phyloP scores from a whole-genome alignment of 30 jellyfish, hydroid and myxozoan species.

The Aurelia sp. region DNA sequence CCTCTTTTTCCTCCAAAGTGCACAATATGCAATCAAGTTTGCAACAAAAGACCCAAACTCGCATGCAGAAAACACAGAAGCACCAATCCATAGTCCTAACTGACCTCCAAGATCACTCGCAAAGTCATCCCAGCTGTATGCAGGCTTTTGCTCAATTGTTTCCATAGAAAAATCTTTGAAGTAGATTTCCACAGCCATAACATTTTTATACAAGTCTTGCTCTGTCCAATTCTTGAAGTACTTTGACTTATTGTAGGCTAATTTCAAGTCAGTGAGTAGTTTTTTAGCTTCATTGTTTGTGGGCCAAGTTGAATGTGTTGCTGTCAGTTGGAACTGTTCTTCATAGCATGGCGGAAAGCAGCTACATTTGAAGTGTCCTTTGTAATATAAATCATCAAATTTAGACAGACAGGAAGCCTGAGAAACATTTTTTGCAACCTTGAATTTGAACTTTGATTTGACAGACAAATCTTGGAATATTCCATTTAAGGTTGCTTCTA shows the following conservation, averaged over 20 bases:
- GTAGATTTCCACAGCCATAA: slow-evolving; percentile 4
- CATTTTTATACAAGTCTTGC: slow-evolving; percentile 8
- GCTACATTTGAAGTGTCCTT: background rate
- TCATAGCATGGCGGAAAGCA: slow-evolving; percentile 2
- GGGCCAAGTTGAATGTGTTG: slow-evolving; percentile 36
- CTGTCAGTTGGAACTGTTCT: background rate
- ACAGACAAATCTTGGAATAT: too few species aligned
- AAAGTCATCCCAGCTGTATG: slow-evolving; percentile 10
- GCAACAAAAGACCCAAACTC: too few species aligned
- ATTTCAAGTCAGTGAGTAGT: background rate
- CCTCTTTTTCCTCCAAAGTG: too few species aligned
- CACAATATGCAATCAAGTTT: too few species aligned
- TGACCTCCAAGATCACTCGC: slow-evolving; percentile 62
- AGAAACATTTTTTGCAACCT: too few species aligned
- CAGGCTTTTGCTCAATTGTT: slow-evolving; percentile 30
- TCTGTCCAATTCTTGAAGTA: slow-evolving; percentile 3
- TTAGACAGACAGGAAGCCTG: background rate
- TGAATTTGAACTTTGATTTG: too few species aligned
- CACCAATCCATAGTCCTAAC: slow-evolving; percentile 59
- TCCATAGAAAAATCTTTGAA: slow-evolving; percentile 34
- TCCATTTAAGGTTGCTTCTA: background rate
- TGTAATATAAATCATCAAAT: background rate
- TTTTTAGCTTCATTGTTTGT: background rate
- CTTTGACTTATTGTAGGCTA: background rate
- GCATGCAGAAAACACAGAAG: slow-evolving; percentile 21